Evolutionary conservation across 1,140 invertebrate species (phyloP).

Genomic region (Babylonia areolata): DNA sequence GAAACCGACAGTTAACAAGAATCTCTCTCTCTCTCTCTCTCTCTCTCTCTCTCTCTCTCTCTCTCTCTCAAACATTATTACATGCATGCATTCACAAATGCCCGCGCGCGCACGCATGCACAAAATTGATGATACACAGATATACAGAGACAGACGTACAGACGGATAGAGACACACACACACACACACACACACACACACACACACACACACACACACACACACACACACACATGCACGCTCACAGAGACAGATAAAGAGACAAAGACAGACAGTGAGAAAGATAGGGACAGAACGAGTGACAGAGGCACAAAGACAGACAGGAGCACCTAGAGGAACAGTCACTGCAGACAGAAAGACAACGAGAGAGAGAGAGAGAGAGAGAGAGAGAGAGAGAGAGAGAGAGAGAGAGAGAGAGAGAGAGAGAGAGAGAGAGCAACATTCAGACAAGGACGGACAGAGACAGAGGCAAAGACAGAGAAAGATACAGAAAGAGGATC

Average conservation of each 20-base stretch:
- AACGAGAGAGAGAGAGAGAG: not conserved
- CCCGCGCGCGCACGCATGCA: not conserved
- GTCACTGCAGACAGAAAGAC: not conserved
- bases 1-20: not conserved
- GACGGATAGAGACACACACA: not conserved
- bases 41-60: no score
- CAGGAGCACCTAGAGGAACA: not conserved
- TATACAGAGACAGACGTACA: not conserved
- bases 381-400: slow-evolving; percentile 1
- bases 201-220: not conserved
- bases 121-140: not conserved
- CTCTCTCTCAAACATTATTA: no score
- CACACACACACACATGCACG: not conserved
- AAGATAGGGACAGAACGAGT: not conserved
- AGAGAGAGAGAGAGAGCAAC: not conserved
- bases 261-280: not conserved
- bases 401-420: not conserved
- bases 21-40: no score
- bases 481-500: not conserved
- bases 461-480: not conserved
- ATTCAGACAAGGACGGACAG: not conserved
- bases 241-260: not conserved
- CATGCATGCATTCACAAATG: no score
- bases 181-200: not conserved
- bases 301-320: not conserved